A percentile compares a stretch with the other conserved stretches of the same genome.
Evolutionary conservation across 2,797 vertebrate species (phyloP).

Genomic region (Sebastes goodei): DNA sequence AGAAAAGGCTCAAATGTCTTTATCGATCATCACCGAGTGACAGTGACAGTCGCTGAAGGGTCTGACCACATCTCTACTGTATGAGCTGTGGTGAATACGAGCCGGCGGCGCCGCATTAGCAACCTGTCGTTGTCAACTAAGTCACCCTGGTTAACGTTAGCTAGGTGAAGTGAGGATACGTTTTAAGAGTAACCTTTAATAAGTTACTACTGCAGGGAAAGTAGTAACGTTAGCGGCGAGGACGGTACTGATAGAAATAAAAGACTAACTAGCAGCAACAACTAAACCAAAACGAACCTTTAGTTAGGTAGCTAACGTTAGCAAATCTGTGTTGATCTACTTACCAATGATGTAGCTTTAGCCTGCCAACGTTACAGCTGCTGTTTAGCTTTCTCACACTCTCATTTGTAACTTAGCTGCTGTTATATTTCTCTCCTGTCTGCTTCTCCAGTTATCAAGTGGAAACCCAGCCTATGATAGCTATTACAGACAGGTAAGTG

Average conservation of each 20-base stretch:
- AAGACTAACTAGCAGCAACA: background rate
- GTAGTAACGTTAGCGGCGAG: background rate
- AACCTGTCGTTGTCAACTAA: conserved; percentile 18
- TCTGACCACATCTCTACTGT: background rate
- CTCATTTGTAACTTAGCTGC: background rate
- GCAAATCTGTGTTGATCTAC: background rate
- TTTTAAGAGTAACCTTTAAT: background rate
- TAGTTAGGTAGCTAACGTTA: background rate
- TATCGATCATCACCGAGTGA: background rate
- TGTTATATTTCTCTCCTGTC: background rate
- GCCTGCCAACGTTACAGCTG: background rate
- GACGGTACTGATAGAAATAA: background rate
- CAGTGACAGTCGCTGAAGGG: background rate
- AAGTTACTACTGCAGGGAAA: background rate
- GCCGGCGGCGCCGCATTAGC: background rate
- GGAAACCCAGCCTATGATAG: conserved; percentile 91
- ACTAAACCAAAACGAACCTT: background rate
- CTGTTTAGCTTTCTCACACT: background rate
- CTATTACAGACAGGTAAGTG: conserved; percentile 91
- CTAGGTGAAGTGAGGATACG: conserved; percentile 26
- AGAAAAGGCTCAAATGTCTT: conserved; percentile 26
- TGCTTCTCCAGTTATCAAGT: conserved; percentile 87
- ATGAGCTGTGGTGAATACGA: background rate
- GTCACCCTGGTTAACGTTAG: conserved; percentile 56
- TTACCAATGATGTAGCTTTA: background rate